Evolutionary conservation across 2,797 vertebrate species (phyloP), one percentile per base, ranked within the genome.

Genomic region (Crenuchus spilurus): DNA sequence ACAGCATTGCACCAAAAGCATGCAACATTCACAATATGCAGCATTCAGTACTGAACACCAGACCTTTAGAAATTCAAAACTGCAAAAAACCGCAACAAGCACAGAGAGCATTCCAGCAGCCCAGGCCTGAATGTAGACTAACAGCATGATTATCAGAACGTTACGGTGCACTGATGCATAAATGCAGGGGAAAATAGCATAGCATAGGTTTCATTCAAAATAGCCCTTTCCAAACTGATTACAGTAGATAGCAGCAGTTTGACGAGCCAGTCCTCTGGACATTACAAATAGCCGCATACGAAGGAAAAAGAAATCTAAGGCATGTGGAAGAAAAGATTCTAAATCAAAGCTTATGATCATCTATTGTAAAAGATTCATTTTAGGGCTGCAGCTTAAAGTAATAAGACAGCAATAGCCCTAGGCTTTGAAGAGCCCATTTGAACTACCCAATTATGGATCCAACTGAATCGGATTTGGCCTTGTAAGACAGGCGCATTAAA

Each of bases 21-120:
- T 33, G 66, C n/a, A 46, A 51, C 75, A 70, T 71, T 70, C 76
- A 61, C 60, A 41, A 49, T 54, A 71, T 67, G 58, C 72, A 48
- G 63, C 35, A 64, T 62, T 57, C 64, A 11, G 54, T 4, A 5
- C 6, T 20, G 24, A 28, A 28, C 55, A 16, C 33, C 72, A 69
- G 55, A 63, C 57, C 16, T 18, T 28, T 75, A 54, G 11, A 51
- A 54, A 62, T 44, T 61, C 55, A 24, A 31, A 35, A 31, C 46
- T 4, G 28, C 28, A 6, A n/a, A 51, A 60, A n/a, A 8, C 54
- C 33, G 2, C 37, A 62, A 16, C 24, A 51, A 37, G 48, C 73
- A 66, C 9, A 6, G 7, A 64, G 42, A 65, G 44, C 75, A 51
- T 67, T 51, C 44, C 16, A 22, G 18, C 46, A 33, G 20, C 54